These are phyloP conservation scores for Colletes latitarsis DNA, from an alignment of 1,140 invertebrate genomes.

Conservation along the genomic window DNA sequence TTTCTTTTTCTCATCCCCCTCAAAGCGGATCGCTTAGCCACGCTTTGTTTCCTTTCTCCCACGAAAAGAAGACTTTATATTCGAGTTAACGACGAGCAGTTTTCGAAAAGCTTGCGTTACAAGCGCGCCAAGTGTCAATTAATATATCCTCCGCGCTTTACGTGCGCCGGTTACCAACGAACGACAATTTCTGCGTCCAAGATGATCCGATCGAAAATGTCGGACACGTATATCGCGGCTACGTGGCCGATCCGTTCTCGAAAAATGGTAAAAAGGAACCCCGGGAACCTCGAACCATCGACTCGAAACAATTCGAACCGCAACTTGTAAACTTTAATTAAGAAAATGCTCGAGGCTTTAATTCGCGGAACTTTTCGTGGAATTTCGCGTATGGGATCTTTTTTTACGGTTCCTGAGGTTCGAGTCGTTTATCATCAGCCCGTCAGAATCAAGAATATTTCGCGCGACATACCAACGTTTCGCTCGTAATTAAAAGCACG, in stretches of 20 bases:
- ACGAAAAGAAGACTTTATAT: not conserved
- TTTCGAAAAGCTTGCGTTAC: not conserved
- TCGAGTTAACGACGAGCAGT: conserved; percentile 13
- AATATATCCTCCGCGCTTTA: not conserved
- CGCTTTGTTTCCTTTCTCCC: conserved; percentile 7
- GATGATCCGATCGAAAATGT: not conserved
- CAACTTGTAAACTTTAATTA: not conserved
- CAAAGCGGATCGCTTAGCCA: not conserved
- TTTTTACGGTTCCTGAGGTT: not conserved
- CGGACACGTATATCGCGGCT: not conserved
- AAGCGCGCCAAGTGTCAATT: conserved; percentile 14
- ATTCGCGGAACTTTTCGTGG: not conserved
- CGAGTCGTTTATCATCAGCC: not conserved
- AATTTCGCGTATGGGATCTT: not conserved
- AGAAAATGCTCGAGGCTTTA: not conserved
- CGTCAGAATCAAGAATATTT: not conserved
- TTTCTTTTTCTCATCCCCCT: not conserved
- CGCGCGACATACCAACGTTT: not conserved
- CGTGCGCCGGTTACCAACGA: not conserved
- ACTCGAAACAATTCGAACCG: not conserved
- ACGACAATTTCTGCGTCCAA: not conserved
- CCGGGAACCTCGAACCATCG: not conserved
- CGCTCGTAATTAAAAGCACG: conserved; percentile 12
- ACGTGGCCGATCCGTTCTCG: not conserved
- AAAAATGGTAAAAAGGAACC: not conserved